Evolutionary conservation across 2,797 vertebrate genomes (phyloP).

Genomic region (Anas bernieri): DNA sequence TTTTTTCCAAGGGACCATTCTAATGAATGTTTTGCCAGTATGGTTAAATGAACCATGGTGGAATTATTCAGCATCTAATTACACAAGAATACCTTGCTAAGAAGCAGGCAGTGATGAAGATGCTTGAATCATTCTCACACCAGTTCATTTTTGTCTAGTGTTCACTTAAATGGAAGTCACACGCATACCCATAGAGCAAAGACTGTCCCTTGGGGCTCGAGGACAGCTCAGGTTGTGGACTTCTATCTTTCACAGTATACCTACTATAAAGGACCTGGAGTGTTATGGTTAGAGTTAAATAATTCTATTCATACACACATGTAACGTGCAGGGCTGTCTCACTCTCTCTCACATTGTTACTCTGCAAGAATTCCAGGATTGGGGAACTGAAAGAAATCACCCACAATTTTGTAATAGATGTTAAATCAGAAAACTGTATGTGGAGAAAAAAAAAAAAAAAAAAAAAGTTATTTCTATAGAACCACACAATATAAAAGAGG

Average conservation of each 20-base stretch:
- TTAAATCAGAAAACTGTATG: not conserved
- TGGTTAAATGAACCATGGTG: not conserved
- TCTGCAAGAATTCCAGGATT: not conserved
- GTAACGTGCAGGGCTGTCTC: not conserved
- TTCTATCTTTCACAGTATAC: not conserved
- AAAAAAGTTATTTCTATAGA: not conserved
- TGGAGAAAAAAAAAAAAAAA: not conserved
- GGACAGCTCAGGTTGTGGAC: not conserved
- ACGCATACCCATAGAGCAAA: not conserved
- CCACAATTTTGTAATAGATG: not conserved
- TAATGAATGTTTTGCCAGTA: not conserved
- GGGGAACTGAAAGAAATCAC: not conserved
- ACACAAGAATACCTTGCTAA: not conserved
- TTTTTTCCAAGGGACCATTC: not conserved
- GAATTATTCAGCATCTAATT: not conserved
- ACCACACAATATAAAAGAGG: not conserved
- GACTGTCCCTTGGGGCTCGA: not conserved
- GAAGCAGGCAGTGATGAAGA: not conserved
- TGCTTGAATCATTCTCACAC: not conserved
- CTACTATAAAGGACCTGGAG: not conserved
- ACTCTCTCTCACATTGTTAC: not conserved
- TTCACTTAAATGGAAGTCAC: not conserved
- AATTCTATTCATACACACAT: not conserved
- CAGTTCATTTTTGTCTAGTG: not conserved
- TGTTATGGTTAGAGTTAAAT: not conserved